Conservation (phyloP, 2,888 invertebrate genomes). For the Nowickia ferox region DNA sequence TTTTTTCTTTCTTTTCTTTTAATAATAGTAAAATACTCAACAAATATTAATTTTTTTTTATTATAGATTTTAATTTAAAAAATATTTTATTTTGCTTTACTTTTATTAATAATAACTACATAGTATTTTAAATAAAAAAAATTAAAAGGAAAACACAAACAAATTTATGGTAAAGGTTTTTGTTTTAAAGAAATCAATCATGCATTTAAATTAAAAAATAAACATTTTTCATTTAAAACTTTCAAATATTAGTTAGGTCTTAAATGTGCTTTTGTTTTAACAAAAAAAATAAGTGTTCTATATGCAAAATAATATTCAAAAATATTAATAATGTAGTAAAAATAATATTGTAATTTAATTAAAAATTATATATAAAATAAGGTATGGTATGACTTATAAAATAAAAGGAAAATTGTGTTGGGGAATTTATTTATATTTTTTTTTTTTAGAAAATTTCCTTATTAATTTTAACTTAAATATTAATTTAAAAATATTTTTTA, state of each 20-base stretch:
- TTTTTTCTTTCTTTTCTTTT: slow-evolving; percentile 71
- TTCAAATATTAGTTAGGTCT: not conserved
- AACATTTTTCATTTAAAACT: not conserved
- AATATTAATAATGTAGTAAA: slow-evolving; percentile 12
- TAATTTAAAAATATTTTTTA: slow-evolving; percentile 52
- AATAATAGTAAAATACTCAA: slow-evolving; percentile 82
- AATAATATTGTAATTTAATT: slow-evolving; percentile 30
- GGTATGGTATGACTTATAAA: slow-evolving; percentile 44
- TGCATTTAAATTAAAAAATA: slow-evolving; percentile 43
- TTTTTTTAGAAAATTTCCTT: slow-evolving; percentile 18
- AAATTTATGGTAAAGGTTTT: slow-evolving; percentile 17
- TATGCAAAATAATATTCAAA: slow-evolving; percentile 19
- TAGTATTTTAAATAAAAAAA: slow-evolving; percentile 57
- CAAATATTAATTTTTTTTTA: slow-evolving; percentile 79
- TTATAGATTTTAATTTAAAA: slow-evolving; percentile 71
- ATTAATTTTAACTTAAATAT: slow-evolving; percentile 45
- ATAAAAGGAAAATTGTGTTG: slow-evolving; percentile 62
- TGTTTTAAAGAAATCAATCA: slow-evolving; percentile 46
- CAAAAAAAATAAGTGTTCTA: slow-evolving; percentile 13
- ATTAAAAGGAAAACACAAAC: slow-evolving; percentile 54
- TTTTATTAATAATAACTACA: slow-evolving; percentile 65
- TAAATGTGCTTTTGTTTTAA: not conserved
- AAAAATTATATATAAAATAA: slow-evolving; percentile 35
- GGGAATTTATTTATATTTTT: slow-evolving; percentile 21
- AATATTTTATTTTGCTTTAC: slow-evolving; percentile 62